Percentiles rank a stretch among this genome's conserved stretches.
phyloP scores from a whole-genome alignment of 2,888 invertebrate species.

The Meganola albula region DNA sequence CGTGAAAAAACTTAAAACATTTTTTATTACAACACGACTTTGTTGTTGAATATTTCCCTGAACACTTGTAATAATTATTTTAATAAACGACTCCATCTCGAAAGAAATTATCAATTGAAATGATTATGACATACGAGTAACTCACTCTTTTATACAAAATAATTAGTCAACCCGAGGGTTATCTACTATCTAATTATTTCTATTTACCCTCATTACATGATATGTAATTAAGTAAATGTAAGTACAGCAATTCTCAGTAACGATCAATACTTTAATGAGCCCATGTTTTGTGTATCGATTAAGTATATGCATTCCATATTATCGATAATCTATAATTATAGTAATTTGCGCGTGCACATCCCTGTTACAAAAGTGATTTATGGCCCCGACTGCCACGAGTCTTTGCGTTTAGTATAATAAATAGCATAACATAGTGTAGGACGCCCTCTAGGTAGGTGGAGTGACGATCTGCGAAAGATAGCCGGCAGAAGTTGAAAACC shows the following conservation, averaged over 20 bases:
- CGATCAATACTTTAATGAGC: background rate
- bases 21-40: background rate
- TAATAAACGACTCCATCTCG: background rate
- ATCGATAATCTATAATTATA: too few relatives aligned
- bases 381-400: too few relatives aligned
- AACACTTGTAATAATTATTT: background rate
- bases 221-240: background rate
- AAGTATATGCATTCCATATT: too few relatives aligned
- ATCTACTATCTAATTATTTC: background rate
- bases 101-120: background rate
- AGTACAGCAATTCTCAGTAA: conserved; percentile 1
- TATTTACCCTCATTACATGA: background rate
- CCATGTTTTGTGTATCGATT: too few relatives aligned
- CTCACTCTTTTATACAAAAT: background rate
- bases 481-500: too few relatives aligned
- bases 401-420: too few relatives aligned
- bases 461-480: too few relatives aligned
- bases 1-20: background rate
- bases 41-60: background rate
- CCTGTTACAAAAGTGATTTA: background rate
- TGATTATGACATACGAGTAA: background rate
- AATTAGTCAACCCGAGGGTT: background rate
- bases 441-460: too few relatives aligned
- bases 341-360: too few relatives aligned
- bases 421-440: too few relatives aligned